These are phyloP conservation scores for Clistopyga incitator DNA, from an alignment of 2,888 invertebrate genomes.

Conservation along the genomic window DNA sequence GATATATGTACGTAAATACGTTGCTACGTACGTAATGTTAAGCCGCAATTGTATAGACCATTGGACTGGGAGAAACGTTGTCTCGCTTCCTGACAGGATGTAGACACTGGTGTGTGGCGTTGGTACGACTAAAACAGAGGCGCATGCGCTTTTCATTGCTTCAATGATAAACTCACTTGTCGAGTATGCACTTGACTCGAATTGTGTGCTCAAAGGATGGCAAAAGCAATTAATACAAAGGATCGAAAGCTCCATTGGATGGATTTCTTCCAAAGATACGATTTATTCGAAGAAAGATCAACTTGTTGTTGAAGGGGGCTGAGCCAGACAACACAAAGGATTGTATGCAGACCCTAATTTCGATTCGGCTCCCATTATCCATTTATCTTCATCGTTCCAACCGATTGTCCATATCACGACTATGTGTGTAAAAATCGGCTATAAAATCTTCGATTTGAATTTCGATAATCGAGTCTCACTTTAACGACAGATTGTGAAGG, in stretches of 20 bases:
- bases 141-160: constrained; percentile 28
- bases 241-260: background rate
- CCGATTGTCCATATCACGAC: background rate
- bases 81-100: background rate
- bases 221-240: constrained; percentile 8
- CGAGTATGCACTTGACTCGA: constrained; percentile 5
- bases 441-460: background rate
- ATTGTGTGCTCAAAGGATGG: background rate
- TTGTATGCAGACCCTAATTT: no score
- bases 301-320: no score
- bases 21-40: constrained; percentile 11
- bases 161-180: constrained; percentile 43
- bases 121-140: background rate
- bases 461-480: background rate
- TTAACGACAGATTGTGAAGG: background rate
- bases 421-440: background rate
- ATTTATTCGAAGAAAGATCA: no score
- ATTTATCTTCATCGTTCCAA: no score
- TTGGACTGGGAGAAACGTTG: constrained; percentile 18
- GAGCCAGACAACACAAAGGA: no score
- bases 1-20: constrained; percentile 1
- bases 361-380: no score
- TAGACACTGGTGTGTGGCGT: background rate
- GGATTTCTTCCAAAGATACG: no score
- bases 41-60: constrained; percentile 36